phyloP scores from a whole-genome alignment of 2,888 invertebrate species.

The Metopia argyrocephala region DNA sequence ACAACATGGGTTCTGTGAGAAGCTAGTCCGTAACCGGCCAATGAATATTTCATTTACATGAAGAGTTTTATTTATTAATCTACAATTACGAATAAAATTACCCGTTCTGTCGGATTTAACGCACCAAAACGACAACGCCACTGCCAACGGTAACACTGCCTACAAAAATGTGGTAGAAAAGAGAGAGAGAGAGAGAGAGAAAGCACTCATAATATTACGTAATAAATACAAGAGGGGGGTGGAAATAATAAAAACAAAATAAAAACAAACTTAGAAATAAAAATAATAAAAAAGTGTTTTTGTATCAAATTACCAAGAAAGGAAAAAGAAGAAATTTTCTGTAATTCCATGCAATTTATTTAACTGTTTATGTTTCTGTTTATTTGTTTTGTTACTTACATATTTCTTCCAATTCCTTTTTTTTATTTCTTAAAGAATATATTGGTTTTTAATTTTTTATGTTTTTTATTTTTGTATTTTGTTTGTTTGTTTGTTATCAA shows the following conservation, averaged over 20 bases:
- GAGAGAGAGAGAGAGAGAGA: too few relatives aligned
- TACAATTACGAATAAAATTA: too few relatives aligned
- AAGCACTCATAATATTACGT: neutral
- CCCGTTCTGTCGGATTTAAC: too few relatives aligned
- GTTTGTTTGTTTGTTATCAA: conserved; percentile 14
- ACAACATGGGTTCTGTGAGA: too few relatives aligned
- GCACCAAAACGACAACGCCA: too few relatives aligned
- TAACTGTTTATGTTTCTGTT: conserved; percentile 12
- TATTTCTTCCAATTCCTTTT: neutral
- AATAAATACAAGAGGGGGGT: neutral
- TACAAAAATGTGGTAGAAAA: neutral
- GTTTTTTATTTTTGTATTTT: too few relatives aligned
- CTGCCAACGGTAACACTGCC: too few relatives aligned
- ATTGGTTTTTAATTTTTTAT: neutral
- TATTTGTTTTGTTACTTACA: neutral
- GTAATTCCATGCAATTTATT: conserved; percentile 31
- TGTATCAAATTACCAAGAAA: conserved; percentile 17
- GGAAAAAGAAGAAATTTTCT: too few relatives aligned
- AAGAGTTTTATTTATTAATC: too few relatives aligned
- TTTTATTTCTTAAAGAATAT: neutral
- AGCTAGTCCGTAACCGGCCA: too few relatives aligned
- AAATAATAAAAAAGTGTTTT: neutral
- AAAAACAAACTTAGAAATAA: neutral
- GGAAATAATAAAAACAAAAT: neutral
- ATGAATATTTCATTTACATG: too few relatives aligned